Evolutionary conservation across 2,888 invertebrate genomes (phyloP).

Genomic region (Baronia brevicornis): DNA sequence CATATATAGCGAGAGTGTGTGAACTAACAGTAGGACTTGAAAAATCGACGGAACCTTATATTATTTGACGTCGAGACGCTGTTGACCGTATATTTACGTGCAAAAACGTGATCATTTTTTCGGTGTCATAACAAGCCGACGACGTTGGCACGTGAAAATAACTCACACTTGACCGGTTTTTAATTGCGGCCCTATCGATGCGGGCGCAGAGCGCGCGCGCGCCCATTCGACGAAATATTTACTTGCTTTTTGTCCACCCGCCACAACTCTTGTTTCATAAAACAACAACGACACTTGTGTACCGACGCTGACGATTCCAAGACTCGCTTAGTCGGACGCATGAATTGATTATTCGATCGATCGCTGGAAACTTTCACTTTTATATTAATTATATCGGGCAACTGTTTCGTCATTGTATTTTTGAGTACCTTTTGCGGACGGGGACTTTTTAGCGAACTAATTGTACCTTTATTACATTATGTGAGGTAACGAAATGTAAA

Average conservation of each 20-base stretch:
- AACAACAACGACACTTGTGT: not conserved
- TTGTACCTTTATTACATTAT: too few species aligned
- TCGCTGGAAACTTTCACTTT: conserved; percentile 3
- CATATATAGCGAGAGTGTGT: too few species aligned
- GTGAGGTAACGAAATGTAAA: too few species aligned
- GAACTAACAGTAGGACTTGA: too few species aligned
- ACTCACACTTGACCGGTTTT: conserved; percentile 25
- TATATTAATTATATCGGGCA: not conserved
- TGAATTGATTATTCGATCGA: conserved; percentile 1
- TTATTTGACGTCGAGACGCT: too few species aligned
- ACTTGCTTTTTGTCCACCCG: conserved; percentile 20
- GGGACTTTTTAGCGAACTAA: too few species aligned
- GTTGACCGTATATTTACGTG: too few species aligned
- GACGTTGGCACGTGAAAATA: conserved; percentile 19
- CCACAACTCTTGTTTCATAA: conserved; percentile 4
- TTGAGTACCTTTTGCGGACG: too few species aligned
- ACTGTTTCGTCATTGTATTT: too few species aligned
- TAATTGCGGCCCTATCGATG: conserved; percentile 19
- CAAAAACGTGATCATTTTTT: too few species aligned
- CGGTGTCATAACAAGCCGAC: conserved; percentile 2
- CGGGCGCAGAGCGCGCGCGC: conserved; percentile 17
- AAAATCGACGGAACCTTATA: too few species aligned
- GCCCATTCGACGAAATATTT: conserved; percentile 24
- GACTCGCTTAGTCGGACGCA: conserved; percentile 1
- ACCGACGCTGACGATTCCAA: conserved; percentile 3